Conservation (phyloP, 2,888 invertebrate species). For the Xylota sylvarum region DNA sequence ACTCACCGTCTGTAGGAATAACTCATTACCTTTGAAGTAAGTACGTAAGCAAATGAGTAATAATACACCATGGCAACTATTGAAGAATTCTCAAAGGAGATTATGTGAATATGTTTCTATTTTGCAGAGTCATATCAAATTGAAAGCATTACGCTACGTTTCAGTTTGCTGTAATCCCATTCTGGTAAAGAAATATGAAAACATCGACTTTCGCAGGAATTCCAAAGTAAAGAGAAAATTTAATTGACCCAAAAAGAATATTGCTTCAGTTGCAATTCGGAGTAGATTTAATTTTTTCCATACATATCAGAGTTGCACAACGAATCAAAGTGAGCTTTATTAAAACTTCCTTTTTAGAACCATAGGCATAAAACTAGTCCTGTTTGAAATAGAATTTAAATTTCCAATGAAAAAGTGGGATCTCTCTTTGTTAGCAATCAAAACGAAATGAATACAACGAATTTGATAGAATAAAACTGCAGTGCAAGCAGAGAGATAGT, state of each 20-base stretch:
- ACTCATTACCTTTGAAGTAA: no score
- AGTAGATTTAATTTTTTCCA: not conserved
- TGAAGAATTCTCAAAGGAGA: no score
- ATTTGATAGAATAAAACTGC: conserved; percentile 39
- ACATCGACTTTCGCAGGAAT: no score
- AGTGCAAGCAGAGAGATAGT: conserved; percentile 22
- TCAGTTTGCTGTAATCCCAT: no score
- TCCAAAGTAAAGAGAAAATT: not conserved
- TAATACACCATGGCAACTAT: no score
- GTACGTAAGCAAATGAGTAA: no score
- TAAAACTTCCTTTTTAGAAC: conserved; percentile 27
- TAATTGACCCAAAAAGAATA: conserved; percentile 5
- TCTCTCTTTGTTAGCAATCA: conserved; percentile 39
- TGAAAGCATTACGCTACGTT: no score
- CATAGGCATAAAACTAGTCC: not conserved
- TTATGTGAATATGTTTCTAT: no score
- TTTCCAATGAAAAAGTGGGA: conserved; percentile 45
- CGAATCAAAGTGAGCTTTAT: conserved; percentile 35
- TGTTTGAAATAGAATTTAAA: conserved; percentile 49
- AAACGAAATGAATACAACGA: conserved; percentile 48
- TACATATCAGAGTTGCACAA: not conserved
- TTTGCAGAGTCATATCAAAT: no score
- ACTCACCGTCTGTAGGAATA: no score
- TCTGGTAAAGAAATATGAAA: no score
- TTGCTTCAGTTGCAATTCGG: not conserved